Conservation (phyloP, 1,140 invertebrate genomes). For the Phymastichus coffea region DNA sequence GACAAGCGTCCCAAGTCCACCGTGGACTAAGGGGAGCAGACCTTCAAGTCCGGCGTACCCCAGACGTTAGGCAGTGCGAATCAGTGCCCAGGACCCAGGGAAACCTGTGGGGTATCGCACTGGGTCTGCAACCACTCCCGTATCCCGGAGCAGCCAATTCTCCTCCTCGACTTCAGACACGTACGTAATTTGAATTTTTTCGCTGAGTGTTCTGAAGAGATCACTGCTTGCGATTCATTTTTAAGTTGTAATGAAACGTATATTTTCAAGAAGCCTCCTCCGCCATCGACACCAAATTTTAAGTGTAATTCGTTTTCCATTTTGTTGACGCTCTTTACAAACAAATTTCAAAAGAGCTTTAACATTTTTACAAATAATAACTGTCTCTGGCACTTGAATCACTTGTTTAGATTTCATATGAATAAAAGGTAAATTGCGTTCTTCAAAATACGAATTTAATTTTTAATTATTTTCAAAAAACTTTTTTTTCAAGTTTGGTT, state of each 20-base stretch:
- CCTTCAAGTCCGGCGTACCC: too few species aligned
- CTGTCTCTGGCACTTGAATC: neutral
- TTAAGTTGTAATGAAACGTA: neutral
- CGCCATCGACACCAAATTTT: neutral
- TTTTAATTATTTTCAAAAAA: neutral
- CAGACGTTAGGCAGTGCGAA: too few species aligned
- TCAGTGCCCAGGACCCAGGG: too few species aligned
- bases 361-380: too few species aligned
- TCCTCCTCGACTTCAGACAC: too few species aligned
- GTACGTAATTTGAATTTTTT: neutral
- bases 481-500: conserved; percentile 6
- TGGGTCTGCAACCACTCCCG: too few species aligned
- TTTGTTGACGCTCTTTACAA: neutral
- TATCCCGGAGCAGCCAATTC: too few species aligned
- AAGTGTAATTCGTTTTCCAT: neutral
- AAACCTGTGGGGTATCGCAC: too few species aligned
- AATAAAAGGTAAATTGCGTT: neutral
- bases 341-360: neutral
- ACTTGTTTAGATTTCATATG: neutral
- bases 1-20: too few species aligned
- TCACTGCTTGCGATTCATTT: neutral
- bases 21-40: too few species aligned
- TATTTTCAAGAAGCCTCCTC: neutral
- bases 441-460: too few species aligned
- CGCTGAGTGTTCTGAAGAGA: too few species aligned